Percentiles rank a stretch among this genome's conserved stretches.
These are phyloP conservation scores for Clarias pachynema DNA, from an alignment of 2,797 vertebrate genomes.

Conservation along the genomic window DNA sequence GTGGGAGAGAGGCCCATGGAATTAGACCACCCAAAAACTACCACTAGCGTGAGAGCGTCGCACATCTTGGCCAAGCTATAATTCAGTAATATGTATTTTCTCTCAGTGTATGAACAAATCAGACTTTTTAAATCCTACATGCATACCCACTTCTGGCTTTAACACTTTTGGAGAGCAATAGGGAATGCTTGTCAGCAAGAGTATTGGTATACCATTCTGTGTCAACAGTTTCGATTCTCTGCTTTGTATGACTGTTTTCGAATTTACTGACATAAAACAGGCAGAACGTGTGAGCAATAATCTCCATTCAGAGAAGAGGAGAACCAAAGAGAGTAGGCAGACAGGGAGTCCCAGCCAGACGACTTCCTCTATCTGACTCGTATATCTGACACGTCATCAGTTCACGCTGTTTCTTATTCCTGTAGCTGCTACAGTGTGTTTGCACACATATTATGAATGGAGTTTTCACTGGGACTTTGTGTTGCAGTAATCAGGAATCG, in stretches of 20 bases:
- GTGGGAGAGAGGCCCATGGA: conserved; percentile 53
- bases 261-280: conserved; percentile 27
- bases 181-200: conserved; percentile 5
- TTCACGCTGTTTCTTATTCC: conserved; percentile 75
- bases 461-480: conserved; percentile 11
- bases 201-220: background rate
- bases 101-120: background rate
- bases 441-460: conserved; percentile 1
- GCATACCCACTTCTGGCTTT: conserved; percentile 13
- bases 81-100: background rate
- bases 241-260: conserved; percentile 29
- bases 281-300: conserved; percentile 19
- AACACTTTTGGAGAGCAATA: background rate
- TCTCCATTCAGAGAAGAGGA: conserved; percentile 24
- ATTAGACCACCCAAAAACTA: conserved; percentile 56
- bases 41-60: conserved; percentile 38
- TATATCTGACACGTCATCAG: conserved; percentile 79
- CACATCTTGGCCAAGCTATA: conserved; percentile 37
- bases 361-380: conserved; percentile 68
- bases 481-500: conserved; percentile 2
- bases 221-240: background rate
- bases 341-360: conserved; percentile 73
- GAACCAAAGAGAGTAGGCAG: conserved; percentile 31
- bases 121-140: conserved; percentile 14
- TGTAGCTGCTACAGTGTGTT: conserved; percentile 59